These are phyloP conservation scores for Pantala flavescens DNA, from an alignment of 1,140 invertebrate genomes.

Conservation along the genomic window DNA sequence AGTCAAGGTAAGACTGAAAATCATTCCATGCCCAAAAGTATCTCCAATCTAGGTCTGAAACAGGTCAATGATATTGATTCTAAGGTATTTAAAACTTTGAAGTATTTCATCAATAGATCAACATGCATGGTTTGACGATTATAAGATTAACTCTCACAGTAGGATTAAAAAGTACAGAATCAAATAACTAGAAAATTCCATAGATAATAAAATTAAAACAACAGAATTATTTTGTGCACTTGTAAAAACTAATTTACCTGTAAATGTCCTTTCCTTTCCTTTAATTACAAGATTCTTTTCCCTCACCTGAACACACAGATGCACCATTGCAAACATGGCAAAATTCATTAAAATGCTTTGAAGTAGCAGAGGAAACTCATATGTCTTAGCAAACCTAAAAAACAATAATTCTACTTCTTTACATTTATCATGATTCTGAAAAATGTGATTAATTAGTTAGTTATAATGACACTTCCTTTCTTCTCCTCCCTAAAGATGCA, in stretches of 20 bases:
- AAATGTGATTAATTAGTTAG: too few species aligned
- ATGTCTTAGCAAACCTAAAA: slow-evolving; percentile 93
- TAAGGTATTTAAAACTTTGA: not conserved
- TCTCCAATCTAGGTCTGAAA: slow-evolving; percentile 71
- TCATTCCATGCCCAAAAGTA: slow-evolving; percentile 99
- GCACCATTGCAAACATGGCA: slow-evolving; percentile 92
- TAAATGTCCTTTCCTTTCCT: slow-evolving; percentile 58
- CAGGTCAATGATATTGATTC: not conserved
- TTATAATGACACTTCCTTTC: too few species aligned
- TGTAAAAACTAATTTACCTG: slow-evolving; percentile 65
- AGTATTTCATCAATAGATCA: too few species aligned
- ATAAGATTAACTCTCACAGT: not conserved
- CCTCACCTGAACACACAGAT: slow-evolving; percentile 80
- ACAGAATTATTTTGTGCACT: too few species aligned
- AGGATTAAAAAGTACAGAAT: too few species aligned
- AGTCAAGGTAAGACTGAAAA: slow-evolving; percentile 92
- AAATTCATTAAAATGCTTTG: slow-evolving; percentile 97
- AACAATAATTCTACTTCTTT: slow-evolving; percentile 27
- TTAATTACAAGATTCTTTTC: slow-evolving; percentile 70
- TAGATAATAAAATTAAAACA: too few species aligned
- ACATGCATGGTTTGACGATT: not conserved
- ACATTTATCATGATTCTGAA: too few species aligned
- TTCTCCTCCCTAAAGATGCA: too few species aligned
- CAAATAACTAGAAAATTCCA: not conserved
- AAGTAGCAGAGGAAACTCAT: slow-evolving; percentile 85